These are phyloP conservation scores for Hippopotamyrus pictus DNA, from an alignment of 2,797 vertebrate species.

Conservation along the genomic window DNA sequence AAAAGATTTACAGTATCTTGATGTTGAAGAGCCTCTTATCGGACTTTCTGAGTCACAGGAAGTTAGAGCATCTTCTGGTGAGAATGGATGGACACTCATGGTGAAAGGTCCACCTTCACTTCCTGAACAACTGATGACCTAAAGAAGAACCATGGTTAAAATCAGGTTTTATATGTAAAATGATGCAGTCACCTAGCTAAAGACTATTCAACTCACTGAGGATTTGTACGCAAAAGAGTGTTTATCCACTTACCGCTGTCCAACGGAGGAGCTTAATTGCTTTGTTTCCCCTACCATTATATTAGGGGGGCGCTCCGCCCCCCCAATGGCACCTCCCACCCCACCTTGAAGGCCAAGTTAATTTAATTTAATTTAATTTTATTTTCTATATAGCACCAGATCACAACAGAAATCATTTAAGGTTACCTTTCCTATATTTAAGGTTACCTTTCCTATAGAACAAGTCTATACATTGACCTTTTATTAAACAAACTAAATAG, in stretches of 20 bases:
- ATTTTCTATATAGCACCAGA: too few relatives aligned
- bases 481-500: too few relatives aligned
- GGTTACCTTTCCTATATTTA: too few relatives aligned
- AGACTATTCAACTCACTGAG: not conserved
- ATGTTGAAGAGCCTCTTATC: constrained; percentile 41
- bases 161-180: not conserved
- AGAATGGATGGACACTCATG: constrained; percentile 46
- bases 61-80: constrained; percentile 54
- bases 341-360: too few relatives aligned
- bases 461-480: too few relatives aligned
- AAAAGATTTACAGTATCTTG: constrained; percentile 35
- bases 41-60: constrained; percentile 67
- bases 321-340: too few relatives aligned
- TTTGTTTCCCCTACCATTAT: too few relatives aligned
- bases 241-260: not conserved
- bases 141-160: constrained; percentile 27
- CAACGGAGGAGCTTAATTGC: not conserved
- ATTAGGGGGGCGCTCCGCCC: too few relatives aligned
- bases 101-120: constrained; percentile 70
- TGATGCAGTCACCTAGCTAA: not conserved
- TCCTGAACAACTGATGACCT: constrained; percentile 76
- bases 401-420: too few relatives aligned
- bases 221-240: not conserved
- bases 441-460: too few relatives aligned
- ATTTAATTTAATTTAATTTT: too few relatives aligned